phyloP scores from a whole-genome alignment of 2,113 vertebrate genomes.

The Potamarius usumacintae region DNA sequence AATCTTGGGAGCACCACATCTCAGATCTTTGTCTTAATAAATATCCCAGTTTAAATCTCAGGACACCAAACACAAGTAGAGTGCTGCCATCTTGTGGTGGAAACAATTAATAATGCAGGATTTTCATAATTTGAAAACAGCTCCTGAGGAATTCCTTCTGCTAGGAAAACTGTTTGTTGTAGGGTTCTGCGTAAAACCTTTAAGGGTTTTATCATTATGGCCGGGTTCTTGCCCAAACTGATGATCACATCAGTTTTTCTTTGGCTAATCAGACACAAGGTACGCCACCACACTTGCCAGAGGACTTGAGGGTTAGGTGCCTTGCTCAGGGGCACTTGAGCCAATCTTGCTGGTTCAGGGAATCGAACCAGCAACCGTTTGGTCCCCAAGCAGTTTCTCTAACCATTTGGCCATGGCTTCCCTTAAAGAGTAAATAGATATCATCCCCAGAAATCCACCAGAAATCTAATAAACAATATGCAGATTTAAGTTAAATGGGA shows the following conservation, averaged over 20 bases:
- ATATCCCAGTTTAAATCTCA: background rate
- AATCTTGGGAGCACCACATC: background rate
- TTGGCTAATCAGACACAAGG: too few species aligned
- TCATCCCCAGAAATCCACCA: too few species aligned
- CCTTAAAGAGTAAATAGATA: too few species aligned
- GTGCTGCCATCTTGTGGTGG: conserved; percentile 45
- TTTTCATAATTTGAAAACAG: background rate
- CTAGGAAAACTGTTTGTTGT: background rate
- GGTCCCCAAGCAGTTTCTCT: too few species aligned
- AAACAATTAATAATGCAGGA: background rate
- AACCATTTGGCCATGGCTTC: too few species aligned
- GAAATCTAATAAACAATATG: background rate
- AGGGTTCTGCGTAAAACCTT: background rate
- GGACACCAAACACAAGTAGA: background rate
- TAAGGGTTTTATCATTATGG: background rate
- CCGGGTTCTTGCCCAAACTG: too few species aligned
- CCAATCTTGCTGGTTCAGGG: too few species aligned
- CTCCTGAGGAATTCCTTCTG: background rate
- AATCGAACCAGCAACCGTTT: too few species aligned
- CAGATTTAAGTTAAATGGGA: background rate
- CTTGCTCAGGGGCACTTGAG: too few species aligned
- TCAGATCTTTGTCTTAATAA: background rate
- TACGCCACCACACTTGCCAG: too few species aligned
- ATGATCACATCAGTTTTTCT: too few species aligned
- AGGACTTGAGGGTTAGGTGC: too few species aligned